Conservation (phyloP, 2,888 invertebrate species). For the Cryptocephalus moraei region DNA sequence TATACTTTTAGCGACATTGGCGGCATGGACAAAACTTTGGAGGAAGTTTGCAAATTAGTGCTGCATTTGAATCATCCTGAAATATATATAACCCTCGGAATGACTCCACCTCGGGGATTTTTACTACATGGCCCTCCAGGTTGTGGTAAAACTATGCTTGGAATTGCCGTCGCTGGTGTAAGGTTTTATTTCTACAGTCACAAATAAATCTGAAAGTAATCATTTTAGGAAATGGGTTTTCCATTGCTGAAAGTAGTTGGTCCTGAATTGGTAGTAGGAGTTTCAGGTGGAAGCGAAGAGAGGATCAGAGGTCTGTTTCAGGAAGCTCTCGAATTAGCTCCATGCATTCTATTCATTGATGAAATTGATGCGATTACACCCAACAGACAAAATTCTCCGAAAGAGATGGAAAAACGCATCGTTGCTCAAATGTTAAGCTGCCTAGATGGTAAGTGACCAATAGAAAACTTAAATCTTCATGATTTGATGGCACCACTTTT, state of each 20-base stretch:
- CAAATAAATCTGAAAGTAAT: background rate
- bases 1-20: constrained; percentile 66
- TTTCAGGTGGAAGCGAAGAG: constrained; percentile 94
- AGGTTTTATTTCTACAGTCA: constrained; percentile 19
- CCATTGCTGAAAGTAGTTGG: constrained; percentile 82
- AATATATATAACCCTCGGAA: constrained; percentile 74
- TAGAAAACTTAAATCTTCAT: too few species aligned
- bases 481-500: too few species aligned
- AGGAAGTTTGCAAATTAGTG: constrained; percentile 41
- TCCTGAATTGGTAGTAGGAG: constrained; percentile 86
- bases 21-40: constrained; percentile 65
- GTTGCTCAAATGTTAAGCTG: constrained; percentile 86
- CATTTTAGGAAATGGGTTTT: constrained; percentile 62
- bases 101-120: constrained; percentile 82
- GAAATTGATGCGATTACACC: constrained; percentile 95
- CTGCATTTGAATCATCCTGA: constrained; percentile 85
- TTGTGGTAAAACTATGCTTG: constrained; percentile 79
- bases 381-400: constrained; percentile 78
- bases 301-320: constrained; percentile 86
- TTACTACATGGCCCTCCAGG: constrained; percentile 94
- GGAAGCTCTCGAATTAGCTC: constrained; percentile 61
- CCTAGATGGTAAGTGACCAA: constrained; percentile 58
- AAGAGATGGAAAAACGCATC: constrained; percentile 93
- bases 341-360: constrained; percentile 87
- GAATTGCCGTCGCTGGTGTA: constrained; percentile 74